Evolutionary conservation across 2,888 invertebrate genomes (phyloP).

Genomic region (Gari tellinella): DNA sequence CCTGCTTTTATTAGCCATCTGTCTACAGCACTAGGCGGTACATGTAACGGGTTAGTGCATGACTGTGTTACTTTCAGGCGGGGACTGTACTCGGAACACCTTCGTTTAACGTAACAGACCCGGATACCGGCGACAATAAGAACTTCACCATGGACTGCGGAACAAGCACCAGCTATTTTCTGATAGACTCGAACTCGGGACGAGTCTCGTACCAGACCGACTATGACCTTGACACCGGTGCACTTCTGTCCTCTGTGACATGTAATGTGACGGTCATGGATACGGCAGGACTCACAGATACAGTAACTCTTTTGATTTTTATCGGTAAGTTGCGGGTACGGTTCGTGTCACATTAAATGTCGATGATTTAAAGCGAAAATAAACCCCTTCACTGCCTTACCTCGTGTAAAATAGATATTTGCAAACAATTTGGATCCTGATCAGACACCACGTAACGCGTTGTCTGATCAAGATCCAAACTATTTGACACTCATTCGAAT

Average conservation of each 20-base stretch:
- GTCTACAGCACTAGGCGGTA: background rate
- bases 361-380: no score
- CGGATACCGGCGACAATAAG: conserved; percentile 51
- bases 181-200: conserved; percentile 53
- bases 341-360: no score
- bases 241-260: conserved; percentile 17
- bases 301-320: conserved; percentile 9
- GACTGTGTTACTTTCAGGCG: conserved; percentile 1
- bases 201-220: conserved; percentile 29
- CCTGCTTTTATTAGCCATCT: no score
- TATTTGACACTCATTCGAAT: no score
- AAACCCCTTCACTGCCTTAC: no score
- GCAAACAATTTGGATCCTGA: no score
- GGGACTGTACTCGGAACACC: conserved; percentile 14
- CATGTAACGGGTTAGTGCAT: background rate
- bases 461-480: no score
- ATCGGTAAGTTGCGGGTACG: conserved; percentile 25
- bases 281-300: conserved; percentile 34
- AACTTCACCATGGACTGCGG: conserved; percentile 62
- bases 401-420: no score
- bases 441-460: no score
- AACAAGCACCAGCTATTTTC: conserved; percentile 61
- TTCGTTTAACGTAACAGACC: conserved; percentile 62
- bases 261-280: conserved; percentile 60
- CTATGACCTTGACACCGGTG: conserved; percentile 32